Conservation (phyloP, 2,113 vertebrate species). For the Perca flavescens region DNA sequence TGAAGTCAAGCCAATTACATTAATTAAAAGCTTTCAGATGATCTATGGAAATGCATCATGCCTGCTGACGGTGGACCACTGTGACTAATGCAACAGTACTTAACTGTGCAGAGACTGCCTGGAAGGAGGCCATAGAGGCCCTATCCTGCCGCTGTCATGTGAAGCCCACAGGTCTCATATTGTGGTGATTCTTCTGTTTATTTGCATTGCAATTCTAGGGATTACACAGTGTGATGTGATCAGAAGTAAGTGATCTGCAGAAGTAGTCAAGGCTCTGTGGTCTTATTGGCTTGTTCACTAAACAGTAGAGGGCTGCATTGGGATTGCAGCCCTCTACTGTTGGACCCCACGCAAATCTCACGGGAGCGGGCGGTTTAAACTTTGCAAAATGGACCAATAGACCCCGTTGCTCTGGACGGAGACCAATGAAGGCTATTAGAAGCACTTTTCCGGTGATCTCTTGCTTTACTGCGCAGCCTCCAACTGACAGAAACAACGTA, state of each 20-base stretch:
- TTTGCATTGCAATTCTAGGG: constrained; percentile 32
- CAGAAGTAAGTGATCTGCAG: constrained; percentile 13
- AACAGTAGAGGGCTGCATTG: no score
- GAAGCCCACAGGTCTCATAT: not conserved
- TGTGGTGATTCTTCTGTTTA: constrained; percentile 29
- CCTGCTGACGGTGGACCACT: constrained; percentile 21
- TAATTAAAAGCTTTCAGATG: constrained; percentile 60
- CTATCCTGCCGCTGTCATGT: constrained; percentile 19
- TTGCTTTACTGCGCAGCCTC: no score
- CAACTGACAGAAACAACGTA: no score
- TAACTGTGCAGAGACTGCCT: constrained; percentile 12
- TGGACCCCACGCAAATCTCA: no score
- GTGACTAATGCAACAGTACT: constrained; percentile 41
- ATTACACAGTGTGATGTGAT: constrained; percentile 13
- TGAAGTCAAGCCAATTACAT: constrained; percentile 54
- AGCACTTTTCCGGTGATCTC: no score
- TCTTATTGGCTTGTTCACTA: not conserved
- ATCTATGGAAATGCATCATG: constrained; percentile 52
- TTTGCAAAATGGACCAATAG: no score
- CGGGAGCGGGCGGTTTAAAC: no score
- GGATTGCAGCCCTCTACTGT: no score
- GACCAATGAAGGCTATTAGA: no score
- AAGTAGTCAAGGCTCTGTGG: constrained; percentile 4
- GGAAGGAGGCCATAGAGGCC: constrained; percentile 20
- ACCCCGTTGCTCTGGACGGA: no score